These are phyloP conservation scores for Orcinus orca DNA, from an alignment of 2,113 vertebrate genomes.

Conservation along the genomic window DNA sequence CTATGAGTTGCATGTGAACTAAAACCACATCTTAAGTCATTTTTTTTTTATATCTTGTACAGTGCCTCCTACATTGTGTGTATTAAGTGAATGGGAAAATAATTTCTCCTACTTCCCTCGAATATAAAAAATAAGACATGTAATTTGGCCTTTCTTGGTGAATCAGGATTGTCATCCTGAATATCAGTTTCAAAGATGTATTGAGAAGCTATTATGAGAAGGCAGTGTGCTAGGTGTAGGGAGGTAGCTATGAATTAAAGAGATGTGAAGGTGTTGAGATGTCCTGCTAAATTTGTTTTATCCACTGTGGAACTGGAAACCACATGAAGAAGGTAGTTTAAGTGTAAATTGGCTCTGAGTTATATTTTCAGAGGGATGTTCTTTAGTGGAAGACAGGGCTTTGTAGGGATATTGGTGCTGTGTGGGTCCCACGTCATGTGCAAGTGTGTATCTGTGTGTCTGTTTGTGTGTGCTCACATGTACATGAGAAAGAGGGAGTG, in stretches of 20 bases:
- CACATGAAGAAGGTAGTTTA: background rate
- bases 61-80: background rate
- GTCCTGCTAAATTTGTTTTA: background rate
- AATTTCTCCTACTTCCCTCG: background rate
- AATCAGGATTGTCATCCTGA: background rate
- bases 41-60: background rate
- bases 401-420: background rate
- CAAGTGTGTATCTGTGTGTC: fast-evolving
- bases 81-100: background rate
- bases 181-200: background rate
- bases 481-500: background rate
- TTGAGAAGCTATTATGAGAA: background rate
- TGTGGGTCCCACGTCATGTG: fast-evolving
- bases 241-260: background rate
- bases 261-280: background rate
- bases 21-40: background rate
- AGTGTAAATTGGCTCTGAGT: background rate
- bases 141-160: background rate
- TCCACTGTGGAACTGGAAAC: background rate
- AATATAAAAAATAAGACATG: background rate
- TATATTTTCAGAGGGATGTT: background rate
- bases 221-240: background rate
- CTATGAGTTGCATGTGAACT: background rate
- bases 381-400: background rate
- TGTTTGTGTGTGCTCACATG: background rate